These are phyloP conservation scores for Myotis pilosus DNA, from an alignment of 2,797 vertebrate genomes.

Conservation along the genomic window DNA sequence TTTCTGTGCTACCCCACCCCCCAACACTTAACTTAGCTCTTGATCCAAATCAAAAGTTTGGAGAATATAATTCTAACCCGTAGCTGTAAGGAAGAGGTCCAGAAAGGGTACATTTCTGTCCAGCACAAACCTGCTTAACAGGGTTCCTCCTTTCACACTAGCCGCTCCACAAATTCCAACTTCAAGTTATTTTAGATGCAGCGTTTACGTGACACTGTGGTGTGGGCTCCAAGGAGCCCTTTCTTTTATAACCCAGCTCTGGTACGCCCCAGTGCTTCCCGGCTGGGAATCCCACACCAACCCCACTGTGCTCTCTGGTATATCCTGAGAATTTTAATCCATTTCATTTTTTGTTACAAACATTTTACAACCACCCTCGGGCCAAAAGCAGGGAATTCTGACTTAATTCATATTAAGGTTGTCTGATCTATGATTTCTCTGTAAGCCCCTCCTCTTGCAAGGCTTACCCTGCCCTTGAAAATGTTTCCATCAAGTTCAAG, in stretches of 20 bases:
- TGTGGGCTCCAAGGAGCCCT: neutral
- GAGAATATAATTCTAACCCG: fast-evolving
- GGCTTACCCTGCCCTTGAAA: neutral
- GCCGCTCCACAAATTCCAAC: neutral
- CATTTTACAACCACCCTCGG: neutral
- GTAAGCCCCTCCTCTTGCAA: neutral
- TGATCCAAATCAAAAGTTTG: neutral
- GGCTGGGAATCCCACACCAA: neutral
- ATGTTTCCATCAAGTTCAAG: neutral
- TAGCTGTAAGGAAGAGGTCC: neutral
- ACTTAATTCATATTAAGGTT: neutral
- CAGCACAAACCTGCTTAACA: fast-evolving
- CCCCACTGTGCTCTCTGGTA: neutral
- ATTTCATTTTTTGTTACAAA: neutral
- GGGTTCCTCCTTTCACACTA: too few relatives aligned
- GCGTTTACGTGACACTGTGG: neutral
- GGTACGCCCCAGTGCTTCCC: neutral
- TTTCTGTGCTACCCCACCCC: fast-evolving
- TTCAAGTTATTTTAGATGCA: neutral
- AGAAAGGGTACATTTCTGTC: fast-evolving
- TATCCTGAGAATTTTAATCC: neutral
- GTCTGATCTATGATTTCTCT: neutral
- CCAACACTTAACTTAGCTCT: neutral
- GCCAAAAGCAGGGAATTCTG: neutral
- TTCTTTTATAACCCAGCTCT: neutral